A percentile compares a stretch with the other conserved stretches of the same genome.
phyloP scores from a whole-genome alignment of 2,113 vertebrate genomes.

The Oncorhynchus kisutch region DNA sequence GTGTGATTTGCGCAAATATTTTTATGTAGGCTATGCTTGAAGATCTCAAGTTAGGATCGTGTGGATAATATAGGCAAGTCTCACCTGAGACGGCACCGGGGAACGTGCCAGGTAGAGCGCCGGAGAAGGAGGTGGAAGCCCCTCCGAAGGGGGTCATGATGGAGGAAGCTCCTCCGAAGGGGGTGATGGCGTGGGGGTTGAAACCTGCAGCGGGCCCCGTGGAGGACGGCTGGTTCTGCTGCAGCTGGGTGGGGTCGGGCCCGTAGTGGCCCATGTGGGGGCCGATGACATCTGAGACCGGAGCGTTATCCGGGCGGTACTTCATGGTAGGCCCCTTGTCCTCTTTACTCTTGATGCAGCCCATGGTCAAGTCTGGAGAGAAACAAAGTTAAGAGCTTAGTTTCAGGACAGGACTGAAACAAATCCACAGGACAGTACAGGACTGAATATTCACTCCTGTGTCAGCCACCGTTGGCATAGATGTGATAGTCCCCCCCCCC shows the following conservation, averaged over 20 bases:
- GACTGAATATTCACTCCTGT: too few species aligned
- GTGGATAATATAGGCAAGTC: slow-evolving; percentile 11
- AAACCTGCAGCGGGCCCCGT: slow-evolving; percentile 78
- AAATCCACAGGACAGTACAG: too few species aligned
- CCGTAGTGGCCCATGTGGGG: slow-evolving; percentile 81
- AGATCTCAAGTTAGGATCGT: too few species aligned
- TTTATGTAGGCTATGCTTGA: too few species aligned
- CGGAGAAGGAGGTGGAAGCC: slow-evolving; percentile 84
- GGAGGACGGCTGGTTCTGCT: slow-evolving; percentile 74
- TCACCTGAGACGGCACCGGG: slow-evolving; percentile 86
- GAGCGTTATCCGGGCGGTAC: slow-evolving; percentile 80
- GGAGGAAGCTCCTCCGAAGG: slow-evolving; percentile 85
- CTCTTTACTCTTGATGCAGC: slow-evolving; percentile 95
- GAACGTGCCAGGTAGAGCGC: slow-evolving; percentile 83
- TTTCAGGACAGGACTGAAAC: too few species aligned
- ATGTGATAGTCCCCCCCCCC: too few species aligned
- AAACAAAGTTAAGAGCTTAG: neutral
- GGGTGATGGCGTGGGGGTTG: slow-evolving; percentile 83
- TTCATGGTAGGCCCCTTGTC: slow-evolving; percentile 87
- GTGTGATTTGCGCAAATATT: too few species aligned
- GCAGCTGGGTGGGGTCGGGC: slow-evolving; percentile 81
- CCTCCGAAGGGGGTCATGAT: slow-evolving; percentile 91
- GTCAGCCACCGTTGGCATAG: too few species aligned
- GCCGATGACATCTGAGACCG: slow-evolving; percentile 68
- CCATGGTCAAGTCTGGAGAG: slow-evolving; percentile 79